A percentile compares a stretch with the other conserved stretches of the same genome.
phyloP scores from a whole-genome alignment of 2,797 vertebrate genomes.

The Intellagama lesueurii region DNA sequence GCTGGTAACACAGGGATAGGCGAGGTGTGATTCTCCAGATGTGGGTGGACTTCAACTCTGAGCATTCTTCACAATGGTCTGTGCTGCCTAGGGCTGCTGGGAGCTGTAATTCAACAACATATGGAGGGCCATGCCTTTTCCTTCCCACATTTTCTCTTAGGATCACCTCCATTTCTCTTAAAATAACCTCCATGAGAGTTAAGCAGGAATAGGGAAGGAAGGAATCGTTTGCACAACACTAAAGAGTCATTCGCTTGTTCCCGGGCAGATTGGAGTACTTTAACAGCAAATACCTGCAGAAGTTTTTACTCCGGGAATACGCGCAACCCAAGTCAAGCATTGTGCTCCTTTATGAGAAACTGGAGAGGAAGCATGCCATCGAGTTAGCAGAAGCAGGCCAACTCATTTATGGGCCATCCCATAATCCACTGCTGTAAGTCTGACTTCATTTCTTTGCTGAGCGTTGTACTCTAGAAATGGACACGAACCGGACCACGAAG shows the following conservation, averaged over 20 bases:
- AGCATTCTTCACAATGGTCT: too few relatives aligned
- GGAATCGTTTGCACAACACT: too few relatives aligned
- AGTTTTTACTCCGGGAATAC: constrained; percentile 84
- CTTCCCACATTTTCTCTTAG: too few relatives aligned
- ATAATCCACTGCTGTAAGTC: constrained; percentile 66
- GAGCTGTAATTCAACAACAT: too few relatives aligned
- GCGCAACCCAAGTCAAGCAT: constrained; percentile 85
- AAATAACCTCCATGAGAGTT: not conserved
- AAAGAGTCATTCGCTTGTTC: not conserved
- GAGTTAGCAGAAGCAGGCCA: constrained; percentile 75
- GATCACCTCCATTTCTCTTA: too few relatives aligned
- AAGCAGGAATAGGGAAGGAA: not conserved
- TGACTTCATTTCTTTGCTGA: not conserved
- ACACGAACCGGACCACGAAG: too few relatives aligned
- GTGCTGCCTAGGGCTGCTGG: too few relatives aligned
- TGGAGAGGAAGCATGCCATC: constrained; percentile 80
- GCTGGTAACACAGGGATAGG: too few relatives aligned
- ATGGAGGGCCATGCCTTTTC: not conserved
- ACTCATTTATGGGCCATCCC: constrained; percentile 41
- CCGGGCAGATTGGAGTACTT: constrained; percentile 81
- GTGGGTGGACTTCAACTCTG: too few relatives aligned
- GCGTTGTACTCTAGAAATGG: too few relatives aligned
- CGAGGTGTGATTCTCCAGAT: too few relatives aligned
- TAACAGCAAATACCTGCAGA: constrained; percentile 85
- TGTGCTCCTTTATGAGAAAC: constrained; percentile 85